Evolutionary conservation across 1,140 invertebrate genomes (phyloP), one percentile per base, ranked within the genome.

Genomic region (Asobara japonica): DNA sequence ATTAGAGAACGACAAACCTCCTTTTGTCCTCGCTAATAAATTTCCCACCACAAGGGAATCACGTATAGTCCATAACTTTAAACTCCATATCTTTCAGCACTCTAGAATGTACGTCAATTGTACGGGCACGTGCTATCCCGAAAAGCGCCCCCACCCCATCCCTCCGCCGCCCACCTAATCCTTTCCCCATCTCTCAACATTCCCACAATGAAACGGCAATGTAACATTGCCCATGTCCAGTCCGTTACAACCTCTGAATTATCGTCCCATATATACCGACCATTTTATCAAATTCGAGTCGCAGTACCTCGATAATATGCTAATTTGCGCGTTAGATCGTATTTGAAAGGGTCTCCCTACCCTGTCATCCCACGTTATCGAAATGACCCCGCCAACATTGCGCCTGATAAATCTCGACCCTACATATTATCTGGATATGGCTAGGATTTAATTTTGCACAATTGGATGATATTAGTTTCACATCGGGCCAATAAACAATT

Each of bases 221-320:
- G 29, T 16, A 31, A 31, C n/a, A 62, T 62, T 31, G 60, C n/a
- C 13, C n/a, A n/a, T 27, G 20, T 60, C n/a, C 25, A 31, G 64
- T 36, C 71, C 72, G 45, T 61, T 65, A 30, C 20, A 73, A 45
- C 10, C 56, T 72, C 75, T 78, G 74, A 79, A 75, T 80, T 78
- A 78, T 80, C 75, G 69, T 72, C 29, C 13, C 16, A 64, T 70
- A 68, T 69, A 68, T 76, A 76, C 77, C 67, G 65, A 74, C 76
- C 69, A 75, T 80, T 80, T 79, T 79, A 79, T 79, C 74, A 72
- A 69, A 62, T 45, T 60, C 61, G 70, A 48, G 72, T 64, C 72
- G 65, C 78, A 78, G 69, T 69, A 68, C 68, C 77, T 75, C 78
- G 79, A 80, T 81, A 80, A 82, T 80, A 81, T 81, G 79, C 78